Percentiles rank a stretch among this genome's conserved stretches.
Conservation (phyloP, 2,797 vertebrate genomes). For the Phrynocephalus forsythii region DNA sequence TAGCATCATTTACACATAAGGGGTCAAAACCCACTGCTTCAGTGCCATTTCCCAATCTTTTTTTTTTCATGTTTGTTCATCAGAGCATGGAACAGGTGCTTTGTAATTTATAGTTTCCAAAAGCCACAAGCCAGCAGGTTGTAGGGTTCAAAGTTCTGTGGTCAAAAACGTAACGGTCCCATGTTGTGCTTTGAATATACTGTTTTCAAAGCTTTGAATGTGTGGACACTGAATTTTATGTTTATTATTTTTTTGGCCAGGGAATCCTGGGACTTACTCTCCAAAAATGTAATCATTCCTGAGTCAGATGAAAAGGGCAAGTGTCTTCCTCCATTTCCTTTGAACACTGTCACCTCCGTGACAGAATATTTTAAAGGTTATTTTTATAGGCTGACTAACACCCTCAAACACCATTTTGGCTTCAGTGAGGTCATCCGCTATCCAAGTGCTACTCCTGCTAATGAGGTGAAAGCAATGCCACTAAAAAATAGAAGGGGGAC, state of each 20-base stretch:
- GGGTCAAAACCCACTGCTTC: too few relatives aligned
- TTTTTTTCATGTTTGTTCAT: too few relatives aligned
- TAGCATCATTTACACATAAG: too few relatives aligned
- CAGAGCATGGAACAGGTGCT: too few relatives aligned
- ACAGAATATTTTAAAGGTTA: conserved; percentile 70
- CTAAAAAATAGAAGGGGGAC: conserved; percentile 74
- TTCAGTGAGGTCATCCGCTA: conserved; percentile 73
- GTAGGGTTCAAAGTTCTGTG: too few relatives aligned
- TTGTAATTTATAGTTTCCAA: too few relatives aligned
- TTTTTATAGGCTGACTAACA: conserved; percentile 71
- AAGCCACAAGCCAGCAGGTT: too few relatives aligned
- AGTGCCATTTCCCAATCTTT: too few relatives aligned
- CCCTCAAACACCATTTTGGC: conserved; percentile 68
- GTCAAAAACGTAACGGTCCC: too few relatives aligned
- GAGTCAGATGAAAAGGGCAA: neutral
- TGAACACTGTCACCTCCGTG: conserved; percentile 62
- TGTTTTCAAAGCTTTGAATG: too few relatives aligned
- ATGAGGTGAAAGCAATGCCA: conserved; percentile 70
- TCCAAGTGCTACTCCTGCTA: conserved; percentile 70
- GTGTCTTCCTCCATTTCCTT: conserved; percentile 58
- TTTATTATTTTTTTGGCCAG: neutral
- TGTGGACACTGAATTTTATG: too few relatives aligned
- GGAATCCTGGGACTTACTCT: neutral
- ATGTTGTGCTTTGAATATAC: too few relatives aligned
- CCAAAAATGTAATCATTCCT: neutral